A percentile compares a stretch with the other conserved stretches of the same genome.
phyloP scores from a whole-genome alignment of 2,888 invertebrate genomes.

The Copidosoma aretas region DNA sequence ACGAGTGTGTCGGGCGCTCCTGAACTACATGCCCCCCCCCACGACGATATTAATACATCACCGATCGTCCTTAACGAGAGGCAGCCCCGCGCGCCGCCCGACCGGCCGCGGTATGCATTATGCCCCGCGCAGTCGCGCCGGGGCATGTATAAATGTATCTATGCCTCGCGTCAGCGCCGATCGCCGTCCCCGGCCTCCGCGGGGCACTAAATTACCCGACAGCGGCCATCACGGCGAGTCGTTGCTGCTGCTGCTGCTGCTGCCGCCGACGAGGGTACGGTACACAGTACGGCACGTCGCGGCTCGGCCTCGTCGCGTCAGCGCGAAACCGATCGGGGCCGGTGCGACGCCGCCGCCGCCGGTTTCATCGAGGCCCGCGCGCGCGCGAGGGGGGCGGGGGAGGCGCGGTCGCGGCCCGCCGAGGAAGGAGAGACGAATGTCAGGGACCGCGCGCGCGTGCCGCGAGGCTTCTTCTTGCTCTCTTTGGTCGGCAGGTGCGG shows the following conservation, averaged over 20 bases:
- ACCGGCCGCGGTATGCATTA: not conserved
- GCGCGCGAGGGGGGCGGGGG: not conserved
- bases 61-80: constrained; percentile 35
- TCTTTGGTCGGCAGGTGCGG: no score
- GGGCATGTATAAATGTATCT: constrained; percentile 41
- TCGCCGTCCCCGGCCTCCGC: not conserved
- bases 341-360: constrained; percentile 49
- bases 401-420: not conserved
- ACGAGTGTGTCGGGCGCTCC: no score
- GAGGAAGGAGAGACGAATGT: no score
- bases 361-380: not conserved
- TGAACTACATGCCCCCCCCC: not conserved
- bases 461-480: no score
- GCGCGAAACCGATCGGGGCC: constrained; percentile 46
- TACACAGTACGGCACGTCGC: constrained; percentile 29
- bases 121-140: not conserved
- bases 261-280: no score
- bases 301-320: constrained; percentile 23
- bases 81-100: not conserved
- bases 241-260: no score
- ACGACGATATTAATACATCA: constrained; percentile 38
- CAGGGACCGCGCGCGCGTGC: no score
- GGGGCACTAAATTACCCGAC: constrained; percentile 34
- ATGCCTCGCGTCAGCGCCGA: constrained; percentile 13
- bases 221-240: no score